Evolutionary conservation across 1,140 invertebrate genomes (phyloP).

Genomic region (Neelides sp.): DNA sequence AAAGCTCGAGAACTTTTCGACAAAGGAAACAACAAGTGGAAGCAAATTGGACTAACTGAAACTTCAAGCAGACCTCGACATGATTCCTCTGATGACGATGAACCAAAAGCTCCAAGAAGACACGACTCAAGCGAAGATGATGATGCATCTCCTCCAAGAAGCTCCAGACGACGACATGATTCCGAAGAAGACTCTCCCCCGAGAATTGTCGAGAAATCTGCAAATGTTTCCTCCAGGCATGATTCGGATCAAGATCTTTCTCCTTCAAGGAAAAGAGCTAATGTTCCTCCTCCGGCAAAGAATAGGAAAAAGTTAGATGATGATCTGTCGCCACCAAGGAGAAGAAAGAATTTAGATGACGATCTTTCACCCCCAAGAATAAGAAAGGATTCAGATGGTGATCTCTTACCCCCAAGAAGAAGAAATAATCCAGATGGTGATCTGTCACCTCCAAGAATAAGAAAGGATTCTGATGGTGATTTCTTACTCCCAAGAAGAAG

Average conservation of each 20-base stretch:
- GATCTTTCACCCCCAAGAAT: constrained; percentile 31
- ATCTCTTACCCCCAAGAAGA: constrained; percentile 34
- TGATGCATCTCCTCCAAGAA: constrained; percentile 30
- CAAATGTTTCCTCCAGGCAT: background rate
- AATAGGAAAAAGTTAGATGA: constrained; percentile 5
- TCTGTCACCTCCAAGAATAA: background rate
- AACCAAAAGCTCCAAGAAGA: constrained; percentile 8
- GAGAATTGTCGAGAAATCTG: background rate
- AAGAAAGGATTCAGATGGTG: constrained; percentile 31
- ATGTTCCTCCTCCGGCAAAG: constrained; percentile 28
- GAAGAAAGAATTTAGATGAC: constrained; percentile 28
- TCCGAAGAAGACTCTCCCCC: constrained; percentile 4
- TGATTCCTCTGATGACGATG: background rate
- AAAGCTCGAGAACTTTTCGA: constrained; percentile 47
- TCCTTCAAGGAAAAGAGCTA: constrained; percentile 24
- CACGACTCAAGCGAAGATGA: constrained; percentile 14
- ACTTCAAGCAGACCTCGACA: constrained; percentile 33
- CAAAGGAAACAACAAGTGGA: constrained; percentile 53
- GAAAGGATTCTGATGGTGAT: background rate
- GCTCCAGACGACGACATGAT: constrained; percentile 11
- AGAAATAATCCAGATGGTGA: constrained; percentile 27
- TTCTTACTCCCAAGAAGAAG: constrained; percentile 16
- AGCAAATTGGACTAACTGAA: constrained; percentile 43
- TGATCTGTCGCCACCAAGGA: constrained; percentile 28
- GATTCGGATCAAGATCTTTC: constrained; percentile 29